Evolutionary conservation across 2,797 vertebrate species (phyloP), one percentile per base, ranked within the genome.

Genomic region (Diplodus puntazzo): DNA sequence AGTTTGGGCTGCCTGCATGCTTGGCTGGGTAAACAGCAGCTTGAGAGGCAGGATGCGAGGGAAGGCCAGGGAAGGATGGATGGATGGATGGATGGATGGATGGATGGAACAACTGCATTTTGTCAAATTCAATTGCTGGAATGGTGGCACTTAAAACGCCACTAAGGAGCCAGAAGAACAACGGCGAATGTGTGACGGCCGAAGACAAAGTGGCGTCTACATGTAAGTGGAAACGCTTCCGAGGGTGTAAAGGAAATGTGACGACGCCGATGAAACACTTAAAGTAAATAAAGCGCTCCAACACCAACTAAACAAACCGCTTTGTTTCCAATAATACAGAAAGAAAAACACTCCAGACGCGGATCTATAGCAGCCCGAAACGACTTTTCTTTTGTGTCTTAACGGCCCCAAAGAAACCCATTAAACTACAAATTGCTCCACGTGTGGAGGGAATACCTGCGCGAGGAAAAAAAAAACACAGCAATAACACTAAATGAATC

Each of bases 21-120:
- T 82, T 43, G 90, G 81, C 88, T 82, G 86, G 80, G 64, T 82
- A 74, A 83, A 87, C 86, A 77, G 86, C 87, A 86, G 82, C 85
- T 88, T 79, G 84, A 85, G 83, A 80, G 77, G 84, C 78, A 89
- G 79, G 77, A 87, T 64, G 73, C 14, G 64, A 43, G 70, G 78
- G 53, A 66, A 77, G 81, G 82, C 81, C 66, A 27, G 70, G 64
- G 73, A 57, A 42, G 75, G 18, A 72, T 67, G 73, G 21, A 81
- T 46, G 75, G 13, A 74, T 69, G 75, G 25, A 49, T 12, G 65
- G 14, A 53, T 16, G 46, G 49, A 49, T 18, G 58, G 25, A 57
- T 34, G 75, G 18, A 74, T 65, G 73, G 25, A 81, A 71, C 55
- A 1, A 25, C 77, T 73, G 83, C 79, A 49, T 90, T 88, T 84